Conservation (phyloP, 2,113 vertebrate genomes). For the Nerophis ophidion region DNA sequence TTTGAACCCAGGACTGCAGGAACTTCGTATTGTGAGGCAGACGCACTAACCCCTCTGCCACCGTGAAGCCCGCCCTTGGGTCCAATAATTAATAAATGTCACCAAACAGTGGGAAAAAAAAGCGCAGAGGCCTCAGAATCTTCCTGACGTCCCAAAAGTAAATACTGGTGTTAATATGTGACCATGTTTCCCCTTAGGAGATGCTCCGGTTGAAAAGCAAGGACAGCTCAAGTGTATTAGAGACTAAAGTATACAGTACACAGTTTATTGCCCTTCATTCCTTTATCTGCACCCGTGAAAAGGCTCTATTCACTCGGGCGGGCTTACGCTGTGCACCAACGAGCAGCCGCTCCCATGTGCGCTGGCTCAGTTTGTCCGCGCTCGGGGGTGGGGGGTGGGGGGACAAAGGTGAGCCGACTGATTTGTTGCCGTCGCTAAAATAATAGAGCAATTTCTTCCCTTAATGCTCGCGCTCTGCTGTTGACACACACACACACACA, state of each 20-base stretch:
- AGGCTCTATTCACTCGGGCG: slow-evolving; percentile 51
- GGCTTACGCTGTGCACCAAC: slow-evolving; percentile 48
- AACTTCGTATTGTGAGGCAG: no score
- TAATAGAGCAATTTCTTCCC: slow-evolving; percentile 71
- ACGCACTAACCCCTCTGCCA: no score
- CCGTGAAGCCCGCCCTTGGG: no score
- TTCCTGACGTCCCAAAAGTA: slow-evolving; percentile 8
- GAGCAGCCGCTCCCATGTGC: slow-evolving; percentile 44
- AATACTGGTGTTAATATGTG: slow-evolving; percentile 14
- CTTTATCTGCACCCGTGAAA: slow-evolving; percentile 58
- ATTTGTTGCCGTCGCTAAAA: slow-evolving; percentile 71
- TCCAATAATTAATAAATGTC: not conserved
- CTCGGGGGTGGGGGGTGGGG: no score
- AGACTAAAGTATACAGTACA: slow-evolving; percentile 45
- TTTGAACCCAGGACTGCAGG: no score
- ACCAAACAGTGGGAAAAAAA: not conserved
- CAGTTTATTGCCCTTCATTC: slow-evolving; percentile 57
- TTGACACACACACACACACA: slow-evolving; percentile 39
- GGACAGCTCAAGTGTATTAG: slow-evolving; percentile 52
- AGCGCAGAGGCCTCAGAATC: not conserved
- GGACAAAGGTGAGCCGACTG: slow-evolving; percentile 63
- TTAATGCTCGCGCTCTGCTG: slow-evolving; percentile 55
- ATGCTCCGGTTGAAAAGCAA: slow-evolving; percentile 35
- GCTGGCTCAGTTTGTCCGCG: slow-evolving; percentile 53
- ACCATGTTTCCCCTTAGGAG: slow-evolving; percentile 24